phyloP scores from a whole-genome alignment of 1,140 invertebrate species.

The Ladona fulva region DNA sequence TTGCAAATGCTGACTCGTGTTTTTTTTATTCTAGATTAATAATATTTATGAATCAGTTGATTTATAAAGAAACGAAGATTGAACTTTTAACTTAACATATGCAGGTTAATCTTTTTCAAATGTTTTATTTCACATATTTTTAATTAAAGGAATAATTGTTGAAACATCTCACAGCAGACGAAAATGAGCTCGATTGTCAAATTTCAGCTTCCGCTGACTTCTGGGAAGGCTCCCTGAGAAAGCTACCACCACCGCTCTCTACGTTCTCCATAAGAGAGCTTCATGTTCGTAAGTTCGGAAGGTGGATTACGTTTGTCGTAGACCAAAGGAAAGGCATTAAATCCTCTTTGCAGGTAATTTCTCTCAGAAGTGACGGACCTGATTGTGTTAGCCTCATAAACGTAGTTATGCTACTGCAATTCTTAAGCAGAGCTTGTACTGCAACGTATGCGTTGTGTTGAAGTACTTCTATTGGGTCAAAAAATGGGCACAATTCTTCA shows the following conservation, averaged over 20 bases:
- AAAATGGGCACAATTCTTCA: conserved; percentile 9
- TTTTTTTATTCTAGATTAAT: no score
- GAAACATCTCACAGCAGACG: neutral
- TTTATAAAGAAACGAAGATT: no score
- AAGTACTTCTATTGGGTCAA: conserved; percentile 1
- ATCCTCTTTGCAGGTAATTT: neutral
- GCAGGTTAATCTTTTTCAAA: no score
- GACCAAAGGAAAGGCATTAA: neutral
- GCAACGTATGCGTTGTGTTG: neutral
- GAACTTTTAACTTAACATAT: no score
- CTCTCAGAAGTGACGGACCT: neutral
- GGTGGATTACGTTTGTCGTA: neutral
- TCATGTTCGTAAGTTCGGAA: neutral
- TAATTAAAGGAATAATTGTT: no score
- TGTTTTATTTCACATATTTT: no score
- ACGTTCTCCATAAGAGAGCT: neutral
- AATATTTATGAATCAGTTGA: no score
- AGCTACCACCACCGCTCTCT: neutral
- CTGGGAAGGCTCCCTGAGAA: neutral
- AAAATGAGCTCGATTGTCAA: neutral
- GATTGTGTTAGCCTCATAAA: no score
- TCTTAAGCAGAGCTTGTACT: no score
- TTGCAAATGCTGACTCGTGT: no score
- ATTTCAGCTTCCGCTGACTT: neutral
- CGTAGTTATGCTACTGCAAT: no score